Conservation (phyloP, 2,797 vertebrate genomes). For the Okamejei kenojei region DNA sequence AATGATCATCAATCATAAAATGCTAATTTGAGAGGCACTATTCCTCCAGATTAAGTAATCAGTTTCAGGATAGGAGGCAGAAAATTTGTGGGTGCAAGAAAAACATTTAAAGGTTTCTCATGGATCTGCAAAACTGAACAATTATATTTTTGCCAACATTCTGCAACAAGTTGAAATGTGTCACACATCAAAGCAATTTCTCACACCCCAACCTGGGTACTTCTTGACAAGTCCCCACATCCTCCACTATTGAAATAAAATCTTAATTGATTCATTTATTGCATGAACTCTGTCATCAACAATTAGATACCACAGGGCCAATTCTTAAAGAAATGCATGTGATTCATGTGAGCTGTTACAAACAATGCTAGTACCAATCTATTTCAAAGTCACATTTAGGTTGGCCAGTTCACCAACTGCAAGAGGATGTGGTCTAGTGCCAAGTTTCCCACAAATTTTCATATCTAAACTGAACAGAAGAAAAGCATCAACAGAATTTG, state of each 20-base stretch:
- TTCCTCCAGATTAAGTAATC: background rate
- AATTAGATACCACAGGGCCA: background rate
- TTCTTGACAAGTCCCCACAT: background rate
- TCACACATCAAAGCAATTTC: background rate
- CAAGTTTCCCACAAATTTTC: background rate
- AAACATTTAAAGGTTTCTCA: background rate
- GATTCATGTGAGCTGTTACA: background rate
- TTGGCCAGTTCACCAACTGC: background rate
- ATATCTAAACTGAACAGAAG: background rate
- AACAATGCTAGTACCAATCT: background rate
- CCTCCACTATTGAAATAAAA: background rate
- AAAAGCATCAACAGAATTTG: background rate
- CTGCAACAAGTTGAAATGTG: background rate
- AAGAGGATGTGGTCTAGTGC: background rate
- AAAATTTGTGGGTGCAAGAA: background rate
- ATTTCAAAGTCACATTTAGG: background rate
- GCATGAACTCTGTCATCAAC: background rate
- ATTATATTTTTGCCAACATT: slow-evolving; percentile 14
- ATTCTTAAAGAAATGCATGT: background rate
- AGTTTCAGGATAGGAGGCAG: background rate
- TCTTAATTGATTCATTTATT: background rate
- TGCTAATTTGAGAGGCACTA: background rate
- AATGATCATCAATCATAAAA: background rate
- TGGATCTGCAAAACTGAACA: background rate
- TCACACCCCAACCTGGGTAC: background rate